Evolutionary conservation across 2,888 invertebrate genomes (phyloP).

Genomic region (Augochlorella aurata): DNA sequence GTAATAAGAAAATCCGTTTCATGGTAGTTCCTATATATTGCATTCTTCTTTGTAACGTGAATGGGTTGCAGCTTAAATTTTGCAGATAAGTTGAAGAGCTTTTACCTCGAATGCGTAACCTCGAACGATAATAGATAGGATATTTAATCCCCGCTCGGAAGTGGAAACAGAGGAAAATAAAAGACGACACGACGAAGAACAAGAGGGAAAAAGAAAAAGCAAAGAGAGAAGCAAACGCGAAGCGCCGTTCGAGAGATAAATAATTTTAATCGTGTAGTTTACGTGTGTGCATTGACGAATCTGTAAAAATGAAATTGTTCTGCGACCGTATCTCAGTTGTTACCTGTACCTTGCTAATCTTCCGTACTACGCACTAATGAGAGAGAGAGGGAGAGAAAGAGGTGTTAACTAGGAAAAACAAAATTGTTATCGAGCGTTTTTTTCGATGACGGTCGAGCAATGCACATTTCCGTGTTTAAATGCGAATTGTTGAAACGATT

Average conservation of each 20-base stretch:
- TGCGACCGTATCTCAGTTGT: conserved; percentile 29
- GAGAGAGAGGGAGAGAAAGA: not conserved
- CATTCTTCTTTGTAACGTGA: conserved; percentile 59
- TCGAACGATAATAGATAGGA: not conserved
- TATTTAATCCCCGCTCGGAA: not conserved
- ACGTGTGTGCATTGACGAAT: conserved; percentile 48
- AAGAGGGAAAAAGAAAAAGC: not conserved
- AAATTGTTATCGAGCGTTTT: conserved; percentile 6
- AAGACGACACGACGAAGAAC: not conserved
- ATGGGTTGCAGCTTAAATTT: conserved; percentile 53
- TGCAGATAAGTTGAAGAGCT: conserved; percentile 29
- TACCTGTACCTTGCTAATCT: conserved; percentile 21
- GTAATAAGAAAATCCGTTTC: conserved; percentile 41
- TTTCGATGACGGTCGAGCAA: not conserved
- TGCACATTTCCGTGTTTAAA: not conserved
- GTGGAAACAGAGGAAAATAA: not conserved
- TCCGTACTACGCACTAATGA: conserved; percentile 10
- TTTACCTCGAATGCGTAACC: conserved; percentile 15
- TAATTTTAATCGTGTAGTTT: conserved; percentile 45
- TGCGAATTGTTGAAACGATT: conserved; percentile 12
- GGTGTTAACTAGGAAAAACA: conserved; percentile 15
- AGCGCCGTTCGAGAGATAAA: not conserved
- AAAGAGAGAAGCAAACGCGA: not conserved
- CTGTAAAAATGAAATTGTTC: conserved; percentile 29
- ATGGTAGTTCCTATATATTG: conserved; percentile 54